Conservation (phyloP, 2,888 invertebrate genomes). For the Vanessa cardui region DNA sequence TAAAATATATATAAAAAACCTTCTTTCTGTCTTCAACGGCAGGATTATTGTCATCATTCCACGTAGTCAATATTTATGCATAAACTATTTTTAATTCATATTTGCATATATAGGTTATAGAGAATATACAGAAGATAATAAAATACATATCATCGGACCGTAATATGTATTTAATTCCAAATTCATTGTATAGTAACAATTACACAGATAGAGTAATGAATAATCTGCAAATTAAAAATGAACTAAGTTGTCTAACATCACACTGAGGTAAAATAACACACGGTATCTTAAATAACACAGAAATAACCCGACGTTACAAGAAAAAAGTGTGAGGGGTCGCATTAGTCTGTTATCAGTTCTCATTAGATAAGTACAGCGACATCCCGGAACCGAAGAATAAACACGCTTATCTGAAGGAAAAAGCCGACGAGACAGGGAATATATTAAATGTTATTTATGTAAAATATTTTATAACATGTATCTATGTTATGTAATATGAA, state of each 20-base stretch:
- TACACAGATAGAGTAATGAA: no score
- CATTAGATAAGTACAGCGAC: slow-evolving; percentile 52
- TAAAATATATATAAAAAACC: no score
- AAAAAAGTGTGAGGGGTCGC: slow-evolving; percentile 37
- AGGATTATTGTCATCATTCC: no score
- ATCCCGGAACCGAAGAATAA: slow-evolving; percentile 52
- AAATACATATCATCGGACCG: no score
- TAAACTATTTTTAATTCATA: no score
- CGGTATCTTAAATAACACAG: background rate
- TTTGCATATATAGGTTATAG: no score
- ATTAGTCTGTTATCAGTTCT: slow-evolving; percentile 49
- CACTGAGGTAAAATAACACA: background rate
- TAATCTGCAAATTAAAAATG: background rate
- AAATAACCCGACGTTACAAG: slow-evolving; percentile 41
- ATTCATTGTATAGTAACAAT: no score
- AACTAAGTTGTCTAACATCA: background rate
- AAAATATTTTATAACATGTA: slow-evolving; percentile 17
- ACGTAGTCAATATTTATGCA: no score
- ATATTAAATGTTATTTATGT: slow-evolving; percentile 20
- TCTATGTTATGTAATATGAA: background rate
- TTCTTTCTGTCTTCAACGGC: no score
- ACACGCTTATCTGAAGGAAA: slow-evolving; percentile 50
- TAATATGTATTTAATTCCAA: no score
- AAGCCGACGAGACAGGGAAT: slow-evolving; percentile 30
- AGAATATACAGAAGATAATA: no score